Conservation (phyloP, 2,797 vertebrate species). For the Arctocebus calabarensis region DNA sequence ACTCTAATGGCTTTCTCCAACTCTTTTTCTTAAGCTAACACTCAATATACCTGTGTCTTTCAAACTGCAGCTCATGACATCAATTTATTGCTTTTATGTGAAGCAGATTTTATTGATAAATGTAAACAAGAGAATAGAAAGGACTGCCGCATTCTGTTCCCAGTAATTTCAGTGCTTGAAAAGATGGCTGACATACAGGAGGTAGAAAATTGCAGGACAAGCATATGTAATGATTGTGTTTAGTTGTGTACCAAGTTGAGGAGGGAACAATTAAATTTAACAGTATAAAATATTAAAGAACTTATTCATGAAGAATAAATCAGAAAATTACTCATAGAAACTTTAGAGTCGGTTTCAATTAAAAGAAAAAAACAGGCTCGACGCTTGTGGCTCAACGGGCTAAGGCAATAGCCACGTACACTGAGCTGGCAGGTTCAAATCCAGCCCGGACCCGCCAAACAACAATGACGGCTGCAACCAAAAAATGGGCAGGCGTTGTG, state of each 20-base stretch:
- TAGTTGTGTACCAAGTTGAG: conserved; percentile 79
- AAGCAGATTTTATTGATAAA: neutral
- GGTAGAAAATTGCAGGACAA: neutral
- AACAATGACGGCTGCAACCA: no score
- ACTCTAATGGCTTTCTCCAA: neutral
- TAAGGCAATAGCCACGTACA: no score
- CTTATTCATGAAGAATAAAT: conserved; percentile 93
- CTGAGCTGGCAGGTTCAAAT: no score
- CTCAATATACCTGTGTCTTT: neutral
- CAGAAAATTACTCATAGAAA: conserved; percentile 90
- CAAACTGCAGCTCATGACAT: neutral
- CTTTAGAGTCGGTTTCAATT: conserved; percentile 93
- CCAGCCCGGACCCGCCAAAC: no score
- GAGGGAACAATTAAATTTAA: conserved; percentile 88
- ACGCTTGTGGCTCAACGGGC: no score
- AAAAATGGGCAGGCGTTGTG: no score
- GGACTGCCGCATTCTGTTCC: neutral
- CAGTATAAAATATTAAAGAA: conserved; percentile 90
- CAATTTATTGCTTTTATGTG: neutral
- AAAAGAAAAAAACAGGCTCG: conserved; percentile 90
- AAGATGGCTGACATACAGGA: neutral
- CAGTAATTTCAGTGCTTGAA: neutral
- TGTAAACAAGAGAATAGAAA: neutral
- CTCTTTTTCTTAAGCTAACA: conserved; percentile 23
- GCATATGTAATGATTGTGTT: neutral